Percentiles rank a stretch among this genome's conserved stretches.
Evolutionary conservation across 2,888 invertebrate species (phyloP).

Genomic region (Megalurothrips usitatus): DNA sequence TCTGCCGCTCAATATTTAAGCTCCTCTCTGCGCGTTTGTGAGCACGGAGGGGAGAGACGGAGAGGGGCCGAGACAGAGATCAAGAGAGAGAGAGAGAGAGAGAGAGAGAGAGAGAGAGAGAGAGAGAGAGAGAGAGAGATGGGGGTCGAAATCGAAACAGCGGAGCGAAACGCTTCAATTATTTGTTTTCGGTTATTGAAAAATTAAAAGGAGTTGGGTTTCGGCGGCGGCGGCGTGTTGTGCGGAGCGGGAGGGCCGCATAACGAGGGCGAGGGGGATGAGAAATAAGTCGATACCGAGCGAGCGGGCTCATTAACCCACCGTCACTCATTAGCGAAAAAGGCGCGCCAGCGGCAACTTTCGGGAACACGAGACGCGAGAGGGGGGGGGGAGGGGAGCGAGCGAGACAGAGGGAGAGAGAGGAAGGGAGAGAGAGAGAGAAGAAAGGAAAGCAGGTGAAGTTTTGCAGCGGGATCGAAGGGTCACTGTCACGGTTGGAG

Average conservation of each 20-base stretch:
- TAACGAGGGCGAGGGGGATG: background rate
- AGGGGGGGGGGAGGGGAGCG: no score
- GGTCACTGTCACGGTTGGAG: no score
- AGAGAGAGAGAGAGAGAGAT: background rate
- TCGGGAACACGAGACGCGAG: no score
- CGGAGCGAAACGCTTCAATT: no score
- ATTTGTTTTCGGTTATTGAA: no score
- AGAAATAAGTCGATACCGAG: background rate
- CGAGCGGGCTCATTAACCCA: background rate
- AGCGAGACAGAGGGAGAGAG: background rate
- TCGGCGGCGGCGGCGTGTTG: background rate
- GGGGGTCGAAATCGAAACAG: no score
- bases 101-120: constrained; percentile 15
- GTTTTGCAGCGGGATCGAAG: no score
- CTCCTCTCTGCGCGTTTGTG: no score
- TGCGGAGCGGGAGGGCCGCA: background rate
- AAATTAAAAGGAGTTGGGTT: background rate
- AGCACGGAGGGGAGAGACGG: constrained; percentile 13
- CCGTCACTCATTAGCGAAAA: background rate
- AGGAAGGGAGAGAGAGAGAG: no score
- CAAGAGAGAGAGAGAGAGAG: constrained; percentile 6
- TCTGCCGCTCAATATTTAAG: background rate
- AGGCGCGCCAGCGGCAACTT: background rate
- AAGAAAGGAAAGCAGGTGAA: no score
- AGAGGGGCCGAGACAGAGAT: background rate